Conservation (phyloP, 2,113 vertebrate genomes). For the Antechinus stuartii region DNA sequence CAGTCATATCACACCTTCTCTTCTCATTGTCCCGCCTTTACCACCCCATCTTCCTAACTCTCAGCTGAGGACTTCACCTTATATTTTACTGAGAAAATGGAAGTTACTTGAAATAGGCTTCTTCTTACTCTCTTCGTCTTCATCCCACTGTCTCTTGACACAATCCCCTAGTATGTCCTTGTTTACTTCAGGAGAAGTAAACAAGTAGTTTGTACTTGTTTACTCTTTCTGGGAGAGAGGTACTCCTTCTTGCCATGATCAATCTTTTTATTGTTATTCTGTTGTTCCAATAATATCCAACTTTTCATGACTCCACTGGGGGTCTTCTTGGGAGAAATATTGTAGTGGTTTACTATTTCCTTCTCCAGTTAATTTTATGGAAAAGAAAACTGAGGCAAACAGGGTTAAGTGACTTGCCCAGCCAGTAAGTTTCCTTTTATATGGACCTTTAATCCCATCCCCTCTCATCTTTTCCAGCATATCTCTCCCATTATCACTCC, state of each 20-base stretch:
- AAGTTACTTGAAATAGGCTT: neutral
- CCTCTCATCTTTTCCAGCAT: neutral
- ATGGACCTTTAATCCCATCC: neutral
- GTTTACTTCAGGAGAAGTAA: neutral
- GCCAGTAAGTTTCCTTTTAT: neutral
- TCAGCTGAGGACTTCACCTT: neutral
- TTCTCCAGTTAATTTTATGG: no score
- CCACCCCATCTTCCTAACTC: neutral
- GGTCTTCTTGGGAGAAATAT: no score
- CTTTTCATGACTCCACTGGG: no score
- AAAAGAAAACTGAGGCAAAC: no score
- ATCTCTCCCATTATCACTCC: neutral
- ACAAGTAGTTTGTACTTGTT: neutral
- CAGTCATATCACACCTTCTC: neutral
- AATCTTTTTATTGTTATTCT: neutral
- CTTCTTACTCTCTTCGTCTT: neutral
- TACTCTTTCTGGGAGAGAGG: neutral
- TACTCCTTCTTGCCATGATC: neutral
- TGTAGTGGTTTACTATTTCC: no score
- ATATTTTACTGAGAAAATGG: neutral
- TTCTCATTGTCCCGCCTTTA: neutral
- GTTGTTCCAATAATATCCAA: no score
- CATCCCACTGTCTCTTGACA: neutral
- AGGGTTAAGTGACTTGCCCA: no score
- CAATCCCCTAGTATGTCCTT: neutral